Evolutionary conservation across 2,113 vertebrate genomes (phyloP), one percentile per base, ranked within the genome.

Genomic region (Cryptoleucopteryx plumbea): DNA sequence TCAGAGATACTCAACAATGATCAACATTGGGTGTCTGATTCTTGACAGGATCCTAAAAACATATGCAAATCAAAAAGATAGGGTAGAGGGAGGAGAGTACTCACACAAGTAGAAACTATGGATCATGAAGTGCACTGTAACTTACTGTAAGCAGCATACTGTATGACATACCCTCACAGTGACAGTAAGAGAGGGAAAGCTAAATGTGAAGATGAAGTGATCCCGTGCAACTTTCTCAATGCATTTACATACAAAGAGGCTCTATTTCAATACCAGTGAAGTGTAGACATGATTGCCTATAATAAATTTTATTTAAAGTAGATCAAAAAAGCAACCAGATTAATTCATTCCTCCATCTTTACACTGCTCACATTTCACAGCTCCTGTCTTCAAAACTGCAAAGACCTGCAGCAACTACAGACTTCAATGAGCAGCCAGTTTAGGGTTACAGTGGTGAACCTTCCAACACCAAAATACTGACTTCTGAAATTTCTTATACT

Each of bases 221-320:
- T 94, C 56, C 70, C 66, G 9, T 79, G 58, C 56, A 87, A 61
- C 11, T 40, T 91, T 40, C 58, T 81, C 48, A 32, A 42, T 13
- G 20, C 13, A 95, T 92, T 94, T 92, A 90, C 91, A 94, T 84
- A 94, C 50, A 87, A 92, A 91, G 65, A 94, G 61, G 61, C 70
- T 94, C 86, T 95, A 70, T 82, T 95, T 94, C 84, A 93, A 82
- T 72, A 91, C 29, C 23, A 70, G 36, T 10, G 13, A 82, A 83
- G 36, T 22, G 27, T 12, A 82, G 62, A 72, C 36, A 72, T 68
- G 22, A 84, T 62, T 82, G 52, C 40, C 42, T 68, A 91, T 45
- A 58, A 89, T 71, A 94, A 91, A 66, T 18, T 67, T 88, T 59
- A 94, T 8, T 20, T 92, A 81, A 82, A 88, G 47, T 63, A 56